Evolutionary conservation across 2,113 vertebrate genomes (phyloP), one percentile per base, ranked within the genome.

Genomic region (Megaceryle torquata): DNA sequence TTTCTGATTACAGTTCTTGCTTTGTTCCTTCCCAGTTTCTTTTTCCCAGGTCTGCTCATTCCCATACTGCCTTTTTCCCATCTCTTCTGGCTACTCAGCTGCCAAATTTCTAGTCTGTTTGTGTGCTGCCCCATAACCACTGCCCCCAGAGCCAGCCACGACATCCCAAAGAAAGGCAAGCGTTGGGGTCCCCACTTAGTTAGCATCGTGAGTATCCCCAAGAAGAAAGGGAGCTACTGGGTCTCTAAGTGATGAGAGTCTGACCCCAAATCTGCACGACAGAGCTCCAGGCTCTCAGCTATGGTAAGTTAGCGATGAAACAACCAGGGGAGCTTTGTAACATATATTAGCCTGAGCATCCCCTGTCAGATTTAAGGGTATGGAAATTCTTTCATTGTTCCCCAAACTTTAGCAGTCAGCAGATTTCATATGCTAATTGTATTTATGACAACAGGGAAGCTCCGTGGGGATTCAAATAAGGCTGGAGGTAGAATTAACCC

Each of bases 1-100:
- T 82, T 93, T 95, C 86, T 97, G 74, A 78, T 89, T 93, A 69
- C 77, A 81, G 33, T n/a, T 78, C 28, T 88, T 37, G 82, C 16
- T 91, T 68, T 94, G 68, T 81, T 92, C 70, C 39, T 86, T 70
- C 61, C 53, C 88, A 69, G 28, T 82, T 87, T 85, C 63, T 79
- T 95, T 59, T 89, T 71, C 78, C 57, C 44, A 69, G 68, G 50
- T 88, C 56, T 78, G 80, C 61, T 88, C 51, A 21, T 93, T 80
- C 63, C 71, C 31, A 48, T 35, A 85, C 37, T 65, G 43, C 39
- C 69, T 51, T 46, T 67, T 17, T 26, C 14, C 19, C 22, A 13
- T 74, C 81, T 81, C 57, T 39, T 70, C 63, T 80, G 67, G 26
- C 64, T 90, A 54, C 86, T 84, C 44, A 54, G 21, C 57, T 77